Base-by-base conservation (phyloP, 2,888 invertebrate genomes). In the Drosophila phalerata region DNA sequence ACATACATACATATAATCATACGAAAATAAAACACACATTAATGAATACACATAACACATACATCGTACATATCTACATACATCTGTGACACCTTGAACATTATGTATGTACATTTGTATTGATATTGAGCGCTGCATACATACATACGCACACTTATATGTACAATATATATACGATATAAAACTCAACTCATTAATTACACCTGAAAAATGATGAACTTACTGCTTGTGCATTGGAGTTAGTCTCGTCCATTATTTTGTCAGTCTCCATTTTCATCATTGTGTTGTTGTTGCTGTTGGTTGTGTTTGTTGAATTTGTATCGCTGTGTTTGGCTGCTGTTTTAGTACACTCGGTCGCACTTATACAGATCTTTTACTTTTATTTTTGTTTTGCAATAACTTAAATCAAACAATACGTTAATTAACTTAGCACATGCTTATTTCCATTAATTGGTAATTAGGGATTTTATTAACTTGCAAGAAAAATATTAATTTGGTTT, bases 191-290 rank as follows among this genome's bases (percentile, higher is more conserved):
- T 57, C 53, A 62, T 56, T 17, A 57, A 45, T 22, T 61, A 55
- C 49, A 68, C 49, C 61, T 76, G 30, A 57, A 61, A 49, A 55
- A 48, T 58, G 10, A 69, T 73, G 34, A 69, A 92, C 92, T 91
- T 90, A 92, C 95, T 71, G 91, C 91, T 94, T 95, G 95, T 91
- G 94, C 94, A 94, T 94, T 95, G 91, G 94, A 94, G 93, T 94
- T 94, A 85, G 95, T 94, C 92, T 97, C 97, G 94, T 97, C 97
- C 94, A 96, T 96, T 93, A 96, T 95, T 95, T 96, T 96, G 94
- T 97, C 97, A 93, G 96, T 97, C 95, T 97, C 97, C 97, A 97
- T 97, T 95, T 96, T 96, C 94, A 95, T 94, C 95, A 96, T 91
- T 86, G 85, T 87, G 79, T 77, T 70, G 65, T 72, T 77, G 79